phyloP scores from a whole-genome alignment of 92 coral and sea anemone genomes.

The Paramuricea clavata region DNA sequence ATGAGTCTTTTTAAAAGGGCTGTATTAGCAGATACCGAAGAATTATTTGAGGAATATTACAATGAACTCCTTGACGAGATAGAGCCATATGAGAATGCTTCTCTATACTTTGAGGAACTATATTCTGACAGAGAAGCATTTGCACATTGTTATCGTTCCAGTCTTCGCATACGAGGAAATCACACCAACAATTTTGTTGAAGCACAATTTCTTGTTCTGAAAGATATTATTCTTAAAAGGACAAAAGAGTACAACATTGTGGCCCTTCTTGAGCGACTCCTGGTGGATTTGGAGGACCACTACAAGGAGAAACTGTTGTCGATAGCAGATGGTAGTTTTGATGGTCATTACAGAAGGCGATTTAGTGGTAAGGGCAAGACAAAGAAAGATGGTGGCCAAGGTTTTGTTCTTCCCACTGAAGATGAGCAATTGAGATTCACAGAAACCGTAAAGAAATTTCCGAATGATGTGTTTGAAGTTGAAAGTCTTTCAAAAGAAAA shows the following conservation, averaged over 20 bases:
- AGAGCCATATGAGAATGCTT: conserved; percentile 55
- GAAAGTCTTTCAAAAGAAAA: conserved; percentile 55
- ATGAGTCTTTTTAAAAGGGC: conserved; percentile 71
- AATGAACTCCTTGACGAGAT: conserved; percentile 67
- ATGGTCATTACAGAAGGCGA: conserved; percentile 74
- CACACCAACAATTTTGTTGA: conserved; percentile 77
- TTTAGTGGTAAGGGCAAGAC: conserved; percentile 70
- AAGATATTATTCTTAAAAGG: conserved; percentile 70
- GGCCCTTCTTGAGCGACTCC: conserved; percentile 67
- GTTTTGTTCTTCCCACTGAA: conserved; percentile 66
- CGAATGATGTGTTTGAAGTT: conserved; percentile 69
- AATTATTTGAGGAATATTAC: conserved; percentile 64
- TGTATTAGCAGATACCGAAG: conserved; percentile 59
- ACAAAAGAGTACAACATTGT: conserved; percentile 73
- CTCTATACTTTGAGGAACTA: conserved; percentile 55
- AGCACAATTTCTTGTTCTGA: conserved; percentile 69
- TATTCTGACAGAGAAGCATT: conserved; percentile 50
- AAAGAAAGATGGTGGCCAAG: conserved; percentile 46
- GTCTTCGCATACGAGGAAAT: conserved; percentile 70
- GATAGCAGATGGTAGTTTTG: conserved; percentile 78
- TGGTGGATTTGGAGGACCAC: conserved; percentile 69
- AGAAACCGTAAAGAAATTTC: conserved; percentile 56
- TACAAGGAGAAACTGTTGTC: conserved; percentile 72
- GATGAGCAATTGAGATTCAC: conserved; percentile 50
- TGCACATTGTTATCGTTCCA: conserved; percentile 62